Percentiles rank a stretch among this genome's conserved stretches.
These are phyloP conservation scores for Ennomos fuscantarius DNA, from an alignment of 2,888 invertebrate species.

Conservation along the genomic window DNA sequence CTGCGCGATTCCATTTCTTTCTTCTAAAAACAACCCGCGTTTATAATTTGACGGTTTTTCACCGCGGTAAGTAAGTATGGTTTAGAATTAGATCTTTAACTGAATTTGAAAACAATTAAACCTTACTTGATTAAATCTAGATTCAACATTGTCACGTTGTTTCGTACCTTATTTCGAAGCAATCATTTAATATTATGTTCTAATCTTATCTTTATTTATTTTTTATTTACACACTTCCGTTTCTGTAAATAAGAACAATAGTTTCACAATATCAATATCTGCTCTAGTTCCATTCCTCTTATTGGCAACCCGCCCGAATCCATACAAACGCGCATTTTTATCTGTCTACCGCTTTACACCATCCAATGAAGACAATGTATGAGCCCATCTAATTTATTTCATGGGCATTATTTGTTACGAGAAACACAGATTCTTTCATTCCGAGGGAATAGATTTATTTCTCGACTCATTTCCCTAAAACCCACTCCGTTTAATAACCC, in stretches of 20 bases:
- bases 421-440: slow-evolving; percentile 67
- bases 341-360: slow-evolving; percentile 53
- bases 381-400: slow-evolving; percentile 72
- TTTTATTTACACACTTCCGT: slow-evolving; percentile 44
- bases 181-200: too few species aligned
- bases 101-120: too few species aligned
- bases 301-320: slow-evolving; percentile 65
- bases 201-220: too few species aligned
- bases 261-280: slow-evolving; percentile 57
- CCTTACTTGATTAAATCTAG: too few species aligned
- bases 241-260: slow-evolving; percentile 56
- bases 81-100: too few species aligned
- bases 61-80: too few species aligned
- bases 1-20: background rate
- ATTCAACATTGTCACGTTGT: background rate
- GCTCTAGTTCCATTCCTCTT: slow-evolving; percentile 66
- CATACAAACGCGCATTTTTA: slow-evolving; percentile 64
- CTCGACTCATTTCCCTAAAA: slow-evolving; percentile 78
- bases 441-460: slow-evolving; percentile 70
- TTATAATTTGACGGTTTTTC: too few species aligned
- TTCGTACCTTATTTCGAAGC: too few species aligned
- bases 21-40: too few species aligned
- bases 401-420: slow-evolving; percentile 62
- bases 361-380: slow-evolving; percentile 74
- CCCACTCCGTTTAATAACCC: slow-evolving; percentile 82